phyloP scores from a whole-genome alignment of 1,140 invertebrate species.

The Aethina tumida region DNA sequence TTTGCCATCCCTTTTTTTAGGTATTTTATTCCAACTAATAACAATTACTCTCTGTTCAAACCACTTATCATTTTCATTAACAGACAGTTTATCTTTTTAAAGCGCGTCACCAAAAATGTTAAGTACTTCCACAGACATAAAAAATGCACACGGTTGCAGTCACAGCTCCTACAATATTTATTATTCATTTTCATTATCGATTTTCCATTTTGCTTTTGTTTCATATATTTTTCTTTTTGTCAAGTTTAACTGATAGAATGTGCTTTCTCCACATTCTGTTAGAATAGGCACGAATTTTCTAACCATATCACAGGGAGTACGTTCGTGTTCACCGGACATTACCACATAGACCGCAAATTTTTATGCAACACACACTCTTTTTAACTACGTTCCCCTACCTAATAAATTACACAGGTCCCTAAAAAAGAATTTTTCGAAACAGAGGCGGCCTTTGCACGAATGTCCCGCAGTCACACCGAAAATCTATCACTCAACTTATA shows the following conservation, averaged over 20 bases:
- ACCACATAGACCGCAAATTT: neutral
- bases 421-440: neutral
- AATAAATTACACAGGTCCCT: neutral
- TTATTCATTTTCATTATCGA: no score
- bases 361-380: neutral
- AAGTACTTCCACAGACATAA: no score
- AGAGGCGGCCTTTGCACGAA: neutral
- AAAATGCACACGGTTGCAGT: slow-evolving; percentile 19
- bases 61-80: no score
- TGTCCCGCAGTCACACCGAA: no score
- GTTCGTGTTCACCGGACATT: slow-evolving; percentile 6
- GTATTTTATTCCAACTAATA: no score
- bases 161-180: slow-evolving; percentile 17
- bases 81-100: no score
- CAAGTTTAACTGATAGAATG: slow-evolving; percentile 16
- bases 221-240: slow-evolving; percentile 3
- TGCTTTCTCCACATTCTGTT: slow-evolving; percentile 19
- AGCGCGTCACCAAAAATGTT: no score
- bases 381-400: neutral
- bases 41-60: no score
- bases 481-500: slow-evolving; percentile 8
- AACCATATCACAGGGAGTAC: slow-evolving; percentile 26
- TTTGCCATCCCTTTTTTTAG: no score
- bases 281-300: slow-evolving; percentile 30
- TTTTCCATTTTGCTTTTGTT: no score